These are phyloP conservation scores for Pseudorasbora parva DNA, from an alignment of 2,113 vertebrate species.

Conservation along the genomic window DNA sequence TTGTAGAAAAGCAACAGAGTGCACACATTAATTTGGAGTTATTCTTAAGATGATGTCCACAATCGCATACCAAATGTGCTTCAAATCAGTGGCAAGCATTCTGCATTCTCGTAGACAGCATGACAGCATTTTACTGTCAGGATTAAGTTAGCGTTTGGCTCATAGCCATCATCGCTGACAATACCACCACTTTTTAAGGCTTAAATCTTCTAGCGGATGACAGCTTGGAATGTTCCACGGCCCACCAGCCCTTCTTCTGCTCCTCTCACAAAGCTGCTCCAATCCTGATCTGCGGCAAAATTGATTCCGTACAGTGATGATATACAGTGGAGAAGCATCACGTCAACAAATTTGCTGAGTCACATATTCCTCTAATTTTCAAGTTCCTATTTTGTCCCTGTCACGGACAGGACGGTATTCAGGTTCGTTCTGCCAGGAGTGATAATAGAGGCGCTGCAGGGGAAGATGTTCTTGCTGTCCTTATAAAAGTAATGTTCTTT, in stretches of 20 bases:
- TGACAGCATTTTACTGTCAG: conserved; percentile 73
- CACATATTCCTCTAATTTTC: conserved; percentile 52
- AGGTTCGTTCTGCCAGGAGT: conserved; percentile 54
- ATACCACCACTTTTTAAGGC: conserved; percentile 66
- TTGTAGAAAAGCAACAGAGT: conserved; percentile 29
- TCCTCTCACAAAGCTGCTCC: conserved; percentile 37
- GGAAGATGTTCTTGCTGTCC: conserved; percentile 51
- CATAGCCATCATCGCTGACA: conserved; percentile 71
- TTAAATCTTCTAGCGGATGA: conserved; percentile 63
- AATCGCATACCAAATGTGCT: conserved; percentile 57
- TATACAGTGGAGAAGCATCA: conserved; percentile 52
- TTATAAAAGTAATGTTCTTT: conserved; percentile 58
- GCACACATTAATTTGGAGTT: conserved; percentile 1
- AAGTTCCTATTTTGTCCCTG: conserved; percentile 56
- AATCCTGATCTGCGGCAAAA: conserved; percentile 51
- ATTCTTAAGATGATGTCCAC: conserved; percentile 29
- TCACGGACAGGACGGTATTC: conserved; percentile 56
- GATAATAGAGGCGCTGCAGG: conserved; percentile 55
- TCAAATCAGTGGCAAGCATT: conserved; percentile 52
- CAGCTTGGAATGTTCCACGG: conserved; percentile 44
- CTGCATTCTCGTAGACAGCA: conserved; percentile 59
- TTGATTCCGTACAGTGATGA: conserved; percentile 58
- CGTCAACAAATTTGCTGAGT: conserved; percentile 56
- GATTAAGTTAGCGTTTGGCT: conserved; percentile 68
- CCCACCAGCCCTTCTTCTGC: conserved; percentile 36